Base-by-base conservation (phyloP, 1,140 invertebrate species). In the Drosophila sulfurigaster region DNA sequence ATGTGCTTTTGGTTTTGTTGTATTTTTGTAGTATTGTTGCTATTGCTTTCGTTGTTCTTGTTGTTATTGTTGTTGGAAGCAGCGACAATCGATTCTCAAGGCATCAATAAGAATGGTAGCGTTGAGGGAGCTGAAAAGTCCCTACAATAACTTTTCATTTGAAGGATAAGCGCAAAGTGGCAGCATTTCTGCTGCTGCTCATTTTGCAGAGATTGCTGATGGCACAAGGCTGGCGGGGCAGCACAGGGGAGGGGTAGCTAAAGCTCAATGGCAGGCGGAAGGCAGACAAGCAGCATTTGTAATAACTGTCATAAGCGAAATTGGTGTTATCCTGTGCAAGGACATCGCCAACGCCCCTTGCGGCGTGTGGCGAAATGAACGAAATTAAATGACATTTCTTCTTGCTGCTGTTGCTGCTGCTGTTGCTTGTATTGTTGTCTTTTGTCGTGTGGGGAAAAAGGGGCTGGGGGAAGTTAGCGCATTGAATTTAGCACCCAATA, bases 301-400 rank as follows among this genome's bases (percentile, higher is more conserved):
- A 88, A 87, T 87, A 88, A 88, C 83, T 82, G 82, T 88, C 82
- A 88, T 87, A 87, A 87, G 79, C 83, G 66, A 87, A 82, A 87
- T 87, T 82, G 83, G 68, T 75, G 83, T 75, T 80, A 88, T 82
- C 73, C 83, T 88, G 77, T 64, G 78, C 56, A 66, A 75, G 76
- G 76, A 78, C 66, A 85, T 54, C 43, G 51, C 52, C 56, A 48
- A 58, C 63, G 28, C 56, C 52, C 49, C 45, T 56, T 67, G 49
- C 51, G 48, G 48, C 15, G 38, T 66, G 54, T 48, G 49, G 35
- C 56, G 20, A 73, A 73, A 71, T 56, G 62, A 70, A 74, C 75
- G 63, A 83, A 83, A 85, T 85, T 85, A 85, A 85, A 83, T 80
- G 81, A 78, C 57, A 66, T 80, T 78, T 79, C 41, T 43, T 67